Conservation (phyloP, 2,888 invertebrate genomes). For the Liodrosophila aerea region DNA sequence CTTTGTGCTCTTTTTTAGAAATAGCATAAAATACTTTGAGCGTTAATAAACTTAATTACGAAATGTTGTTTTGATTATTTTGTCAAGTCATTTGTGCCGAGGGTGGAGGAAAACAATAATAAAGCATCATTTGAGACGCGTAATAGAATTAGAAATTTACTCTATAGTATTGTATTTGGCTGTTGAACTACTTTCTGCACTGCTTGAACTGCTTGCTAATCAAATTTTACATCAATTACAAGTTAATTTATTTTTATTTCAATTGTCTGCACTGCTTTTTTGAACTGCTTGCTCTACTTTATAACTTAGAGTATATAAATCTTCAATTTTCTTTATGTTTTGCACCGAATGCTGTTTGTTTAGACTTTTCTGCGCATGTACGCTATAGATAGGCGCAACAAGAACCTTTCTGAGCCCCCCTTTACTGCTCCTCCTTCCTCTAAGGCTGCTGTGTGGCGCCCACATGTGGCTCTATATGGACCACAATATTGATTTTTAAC, state of each 20-base stretch:
- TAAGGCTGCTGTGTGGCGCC: not conserved
- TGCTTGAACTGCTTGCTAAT: no score
- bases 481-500: slow-evolving; percentile 52
- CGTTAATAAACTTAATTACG: slow-evolving; percentile 24
- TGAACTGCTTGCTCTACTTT: no score
- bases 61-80: slow-evolving; percentile 20
- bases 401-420: slow-evolving; percentile 13
- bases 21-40: slow-evolving; percentile 9
- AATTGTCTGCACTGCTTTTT: no score
- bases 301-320: no score
- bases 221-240: no score
- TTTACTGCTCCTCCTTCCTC: not conserved
- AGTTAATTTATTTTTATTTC: no score
- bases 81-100: slow-evolving; percentile 31
- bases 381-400: slow-evolving; percentile 39
- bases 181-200: no score
- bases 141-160: no score
- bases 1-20: slow-evolving; percentile 12
- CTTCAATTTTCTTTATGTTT: no score
- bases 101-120: not conserved
- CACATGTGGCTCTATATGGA: slow-evolving; percentile 29
- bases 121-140: no score
- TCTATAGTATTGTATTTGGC: no score
- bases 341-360: no score
- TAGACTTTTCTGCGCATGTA: slow-evolving; percentile 30